Conservation (phyloP, 2,797 vertebrate species). For the Pantherophis alleghaniensis region DNA sequence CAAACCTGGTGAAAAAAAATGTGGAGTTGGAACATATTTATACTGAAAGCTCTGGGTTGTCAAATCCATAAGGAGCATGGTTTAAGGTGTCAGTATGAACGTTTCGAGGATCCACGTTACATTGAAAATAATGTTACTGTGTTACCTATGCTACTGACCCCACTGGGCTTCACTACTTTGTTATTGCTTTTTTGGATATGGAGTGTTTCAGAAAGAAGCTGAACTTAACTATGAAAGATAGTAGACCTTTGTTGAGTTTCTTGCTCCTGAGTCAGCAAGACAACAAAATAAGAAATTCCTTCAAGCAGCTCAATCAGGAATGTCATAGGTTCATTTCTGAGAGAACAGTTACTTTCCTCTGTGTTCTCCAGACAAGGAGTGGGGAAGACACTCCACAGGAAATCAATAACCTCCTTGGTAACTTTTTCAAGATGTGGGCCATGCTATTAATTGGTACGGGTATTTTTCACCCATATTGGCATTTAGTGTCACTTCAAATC, state of each 20-base stretch:
- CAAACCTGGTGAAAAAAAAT: neutral
- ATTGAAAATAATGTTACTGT: neutral
- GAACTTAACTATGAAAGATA: neutral
- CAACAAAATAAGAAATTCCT: neutral
- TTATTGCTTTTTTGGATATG: neutral
- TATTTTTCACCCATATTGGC: neutral
- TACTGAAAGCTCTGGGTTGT: neutral
- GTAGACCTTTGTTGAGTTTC: neutral
- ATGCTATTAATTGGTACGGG: neutral
- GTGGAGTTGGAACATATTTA: neutral
- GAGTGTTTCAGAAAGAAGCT: neutral
- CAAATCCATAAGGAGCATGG: neutral
- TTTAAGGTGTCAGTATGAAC: neutral
- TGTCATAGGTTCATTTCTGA: neutral
- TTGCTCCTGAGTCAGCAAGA: neutral
- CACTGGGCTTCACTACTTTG: neutral
- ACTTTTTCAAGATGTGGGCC: neutral
- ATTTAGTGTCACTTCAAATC: neutral
- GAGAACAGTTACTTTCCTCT: neutral
- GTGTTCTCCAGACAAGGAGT: neutral
- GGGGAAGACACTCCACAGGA: neutral
- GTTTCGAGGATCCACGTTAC: neutral
- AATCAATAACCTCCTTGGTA: neutral
- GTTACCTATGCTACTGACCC: neutral
- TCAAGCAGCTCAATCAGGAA: neutral